Percentiles rank a stretch among this genome's conserved stretches.
Evolutionary conservation across 30 jellyfish, hydroid and myxozoan genomes (phyloP).

Genomic region (Turritopsis rubra): DNA sequence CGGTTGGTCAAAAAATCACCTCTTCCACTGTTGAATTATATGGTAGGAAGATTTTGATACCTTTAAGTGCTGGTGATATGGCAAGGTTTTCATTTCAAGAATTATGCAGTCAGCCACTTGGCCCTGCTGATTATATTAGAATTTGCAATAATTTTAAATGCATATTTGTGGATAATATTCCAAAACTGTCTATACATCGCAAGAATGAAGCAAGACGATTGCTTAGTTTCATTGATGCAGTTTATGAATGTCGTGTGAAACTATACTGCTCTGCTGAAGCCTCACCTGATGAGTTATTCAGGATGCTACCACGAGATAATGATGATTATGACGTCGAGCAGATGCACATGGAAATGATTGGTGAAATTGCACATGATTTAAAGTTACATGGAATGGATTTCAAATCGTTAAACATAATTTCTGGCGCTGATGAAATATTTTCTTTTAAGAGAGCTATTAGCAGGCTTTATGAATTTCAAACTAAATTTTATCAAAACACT

Average conservation of each 20-base stretch:
- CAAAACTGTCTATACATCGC: constrained; percentile 53
- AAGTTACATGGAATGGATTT: constrained; percentile 43
- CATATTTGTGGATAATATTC: constrained; percentile 61
- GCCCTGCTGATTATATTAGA: constrained; percentile 76
- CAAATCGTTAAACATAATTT: constrained; percentile 44
- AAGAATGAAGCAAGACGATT: constrained; percentile 74
- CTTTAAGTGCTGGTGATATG: constrained; percentile 50
- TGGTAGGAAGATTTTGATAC: constrained; percentile 61
- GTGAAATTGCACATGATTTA: constrained; percentile 84
- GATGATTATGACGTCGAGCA: constrained; percentile 48
- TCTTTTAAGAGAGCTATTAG: constrained; percentile 71
- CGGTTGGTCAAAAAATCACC: constrained; percentile 32
- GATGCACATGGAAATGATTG: constrained; percentile 83
- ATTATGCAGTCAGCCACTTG: constrained; percentile 54
- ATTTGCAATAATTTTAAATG: constrained; percentile 54
- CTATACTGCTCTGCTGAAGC: constrained; percentile 67
- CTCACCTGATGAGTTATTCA: constrained; percentile 50
- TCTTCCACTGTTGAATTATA: constrained; percentile 41
- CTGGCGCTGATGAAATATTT: constrained; percentile 86
- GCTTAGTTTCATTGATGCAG: constrained; percentile 81
- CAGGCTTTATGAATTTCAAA: constrained; percentile 68
- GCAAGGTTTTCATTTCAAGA: constrained; percentile 68
- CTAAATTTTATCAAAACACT: constrained; percentile 42
- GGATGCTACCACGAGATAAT: constrained; percentile 49
- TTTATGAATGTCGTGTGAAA: constrained; percentile 61